Evolutionary conservation across 2,888 invertebrate species (phyloP), one percentile per base, ranked within the genome.

Genomic region (Nyleta sp.): DNA sequence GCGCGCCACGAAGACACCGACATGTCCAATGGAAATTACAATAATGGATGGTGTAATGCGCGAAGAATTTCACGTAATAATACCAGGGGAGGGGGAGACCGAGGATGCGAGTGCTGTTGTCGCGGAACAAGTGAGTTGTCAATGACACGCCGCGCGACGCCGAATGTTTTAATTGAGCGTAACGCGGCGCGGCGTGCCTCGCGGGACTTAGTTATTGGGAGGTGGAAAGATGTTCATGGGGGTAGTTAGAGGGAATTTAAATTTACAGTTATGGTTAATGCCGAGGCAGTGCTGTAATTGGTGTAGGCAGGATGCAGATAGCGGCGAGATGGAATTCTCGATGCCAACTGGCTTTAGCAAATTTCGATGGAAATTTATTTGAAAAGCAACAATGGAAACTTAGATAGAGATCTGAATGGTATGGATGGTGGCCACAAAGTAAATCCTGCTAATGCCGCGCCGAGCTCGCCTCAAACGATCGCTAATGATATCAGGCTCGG

Each of bases 41-140:
- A 78, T 78, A 78, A 74, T 78, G 73, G 73, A 74, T 65, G 64
- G 70, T 74, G 70, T 75, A 75, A 79, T 71, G 67, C 46, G 65
- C 78, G 59, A 75, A 71, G 71, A 74, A 75, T 79, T 71, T 60
- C 75, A 60, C 57, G 48, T 75, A 71, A 78, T 79, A 71, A 71
- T 62, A 65, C 65, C 40, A 33, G 35, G 52, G 10, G n/a, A 2
- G 15, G 18, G 17, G 38, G 53, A 50, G 52, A 48, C 50, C 31
- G 17, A 60, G 38, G 46, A 42, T 52, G 38, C 55, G 40, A 18
- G 38, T 74, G 55, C 40, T 40, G 60, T 18, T 59, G 77, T 72
- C 67, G 59, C 28, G 42, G 53, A 46, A 15, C 60, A 33, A 73
- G 65, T 73, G 42, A 73, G 65, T 67, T 67, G 74, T 78, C 71